phyloP scores from a whole-genome alignment of 1,140 invertebrate species.

The Cyphomyrmex costatus region DNA sequence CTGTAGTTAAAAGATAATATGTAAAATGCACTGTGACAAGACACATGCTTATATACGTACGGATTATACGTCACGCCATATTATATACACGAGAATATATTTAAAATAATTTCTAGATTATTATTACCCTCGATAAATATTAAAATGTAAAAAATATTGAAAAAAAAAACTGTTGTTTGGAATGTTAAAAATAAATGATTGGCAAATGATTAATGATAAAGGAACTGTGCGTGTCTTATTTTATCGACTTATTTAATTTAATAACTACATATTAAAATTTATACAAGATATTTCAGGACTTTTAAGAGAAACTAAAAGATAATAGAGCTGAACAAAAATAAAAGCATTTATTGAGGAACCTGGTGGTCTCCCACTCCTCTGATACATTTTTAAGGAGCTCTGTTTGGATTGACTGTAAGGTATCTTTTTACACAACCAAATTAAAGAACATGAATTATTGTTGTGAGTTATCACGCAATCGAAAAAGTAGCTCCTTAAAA shows the following conservation, averaged over 20 bases:
- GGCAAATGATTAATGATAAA: background rate
- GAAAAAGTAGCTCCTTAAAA: too few relatives aligned
- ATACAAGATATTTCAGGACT: too few relatives aligned
- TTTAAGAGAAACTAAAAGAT: too few relatives aligned
- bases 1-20: conserved; percentile 30
- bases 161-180: background rate
- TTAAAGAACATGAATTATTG: too few relatives aligned
- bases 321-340: too few relatives aligned
- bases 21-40: background rate
- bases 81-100: background rate
- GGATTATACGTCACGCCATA: background rate
- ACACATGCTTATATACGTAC: background rate
- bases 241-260: background rate
- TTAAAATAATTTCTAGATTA: conserved; percentile 9
- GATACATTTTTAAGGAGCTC: too few relatives aligned
- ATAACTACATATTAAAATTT: background rate
- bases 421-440: too few relatives aligned
- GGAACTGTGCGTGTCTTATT: background rate
- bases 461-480: too few relatives aligned
- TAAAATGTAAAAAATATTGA: background rate
- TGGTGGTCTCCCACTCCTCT: too few relatives aligned
- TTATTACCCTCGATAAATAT: background rate
- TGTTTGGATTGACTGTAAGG: too few relatives aligned
- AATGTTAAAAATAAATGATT: background rate
- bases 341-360: too few relatives aligned